Percentiles rank a stretch among this genome's conserved stretches.
These are phyloP conservation scores for Syrphus vitripennis DNA, from an alignment of 2,888 invertebrate species.

Conservation along the genomic window DNA sequence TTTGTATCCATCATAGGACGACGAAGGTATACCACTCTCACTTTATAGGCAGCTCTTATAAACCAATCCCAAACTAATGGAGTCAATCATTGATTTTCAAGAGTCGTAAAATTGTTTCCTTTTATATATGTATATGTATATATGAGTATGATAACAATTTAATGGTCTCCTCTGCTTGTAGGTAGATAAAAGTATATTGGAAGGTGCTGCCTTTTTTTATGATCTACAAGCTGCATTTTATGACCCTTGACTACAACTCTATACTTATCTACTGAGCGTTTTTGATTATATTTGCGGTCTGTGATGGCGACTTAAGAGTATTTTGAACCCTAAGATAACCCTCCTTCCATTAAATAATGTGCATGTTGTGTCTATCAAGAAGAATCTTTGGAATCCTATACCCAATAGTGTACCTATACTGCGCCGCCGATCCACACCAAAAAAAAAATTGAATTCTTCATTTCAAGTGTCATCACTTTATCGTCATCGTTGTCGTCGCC, in stretches of 20 bases:
- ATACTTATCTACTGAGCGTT: slow-evolving; percentile 42
- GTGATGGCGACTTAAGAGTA: slow-evolving; percentile 13
- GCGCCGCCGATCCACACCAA: neutral
- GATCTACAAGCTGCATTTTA: slow-evolving; percentile 49
- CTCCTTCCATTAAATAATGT: slow-evolving; percentile 11
- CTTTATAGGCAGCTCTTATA: slow-evolving; percentile 13
- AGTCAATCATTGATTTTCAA: slow-evolving; percentile 53
- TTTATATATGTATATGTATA: too few species aligned
- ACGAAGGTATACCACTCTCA: neutral
- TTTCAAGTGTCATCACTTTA: slow-evolving; percentile 67
- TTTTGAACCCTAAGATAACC: slow-evolving; percentile 55
- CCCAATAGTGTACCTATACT: slow-evolving; percentile 33
- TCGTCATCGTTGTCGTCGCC: slow-evolving; percentile 65
- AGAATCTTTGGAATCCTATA: slow-evolving; percentile 14
- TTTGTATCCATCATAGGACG: neutral
- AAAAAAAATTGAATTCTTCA: slow-evolving; percentile 15
- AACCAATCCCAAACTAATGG: slow-evolving; percentile 40
- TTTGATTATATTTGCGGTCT: slow-evolving; percentile 53
- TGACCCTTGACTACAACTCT: slow-evolving; percentile 12
- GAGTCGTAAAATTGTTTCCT: slow-evolving; percentile 58
- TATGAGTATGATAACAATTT: slow-evolving; percentile 35
- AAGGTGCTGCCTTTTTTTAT: slow-evolving; percentile 48
- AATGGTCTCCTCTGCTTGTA: slow-evolving; percentile 13
- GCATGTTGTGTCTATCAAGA: neutral
- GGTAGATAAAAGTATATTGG: slow-evolving; percentile 27